Evolutionary conservation across 2,113 vertebrate genomes (phyloP).

Genomic region (Atrichornis clamosus): DNA sequence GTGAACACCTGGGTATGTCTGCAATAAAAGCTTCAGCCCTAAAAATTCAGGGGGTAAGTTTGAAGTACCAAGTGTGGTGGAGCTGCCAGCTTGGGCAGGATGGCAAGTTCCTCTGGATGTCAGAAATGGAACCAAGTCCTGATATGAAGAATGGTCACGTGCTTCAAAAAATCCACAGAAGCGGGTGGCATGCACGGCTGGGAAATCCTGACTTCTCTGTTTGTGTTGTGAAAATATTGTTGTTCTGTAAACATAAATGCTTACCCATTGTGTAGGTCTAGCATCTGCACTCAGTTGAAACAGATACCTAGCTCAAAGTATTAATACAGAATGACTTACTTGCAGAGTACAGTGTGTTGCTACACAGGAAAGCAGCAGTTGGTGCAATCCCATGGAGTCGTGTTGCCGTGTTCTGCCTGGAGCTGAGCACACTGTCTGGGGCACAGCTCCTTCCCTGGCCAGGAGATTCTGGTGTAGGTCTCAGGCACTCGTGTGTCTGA

Average conservation of each 20-base stretch:
- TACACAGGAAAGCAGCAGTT: fast-evolving
- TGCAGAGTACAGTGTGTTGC: not conserved
- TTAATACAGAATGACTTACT: fast-evolving
- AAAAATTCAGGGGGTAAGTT: not conserved
- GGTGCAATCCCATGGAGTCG: fast-evolving
- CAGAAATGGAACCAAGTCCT: not conserved
- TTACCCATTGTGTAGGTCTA: not conserved
- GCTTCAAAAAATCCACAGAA: not conserved
- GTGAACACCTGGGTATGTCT: not conserved
- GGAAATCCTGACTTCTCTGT: not conserved
- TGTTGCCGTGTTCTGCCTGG: not conserved
- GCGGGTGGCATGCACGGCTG: not conserved
- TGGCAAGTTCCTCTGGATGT: not conserved
- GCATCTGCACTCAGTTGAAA: not conserved
- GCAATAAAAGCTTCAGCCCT: not conserved
- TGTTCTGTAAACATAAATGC: fast-evolving
- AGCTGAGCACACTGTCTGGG: not conserved
- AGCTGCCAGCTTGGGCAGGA: not conserved
- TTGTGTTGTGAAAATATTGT: not conserved
- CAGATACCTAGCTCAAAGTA: not conserved
- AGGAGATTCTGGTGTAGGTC: no score
- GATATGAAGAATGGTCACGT: not conserved
- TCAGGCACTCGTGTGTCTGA: fast-evolving
- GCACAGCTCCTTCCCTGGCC: fast-evolving
- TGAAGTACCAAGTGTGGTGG: not conserved